phyloP scores from a whole-genome alignment of 2,113 vertebrate genomes.

The Setophaga coronata region DNA sequence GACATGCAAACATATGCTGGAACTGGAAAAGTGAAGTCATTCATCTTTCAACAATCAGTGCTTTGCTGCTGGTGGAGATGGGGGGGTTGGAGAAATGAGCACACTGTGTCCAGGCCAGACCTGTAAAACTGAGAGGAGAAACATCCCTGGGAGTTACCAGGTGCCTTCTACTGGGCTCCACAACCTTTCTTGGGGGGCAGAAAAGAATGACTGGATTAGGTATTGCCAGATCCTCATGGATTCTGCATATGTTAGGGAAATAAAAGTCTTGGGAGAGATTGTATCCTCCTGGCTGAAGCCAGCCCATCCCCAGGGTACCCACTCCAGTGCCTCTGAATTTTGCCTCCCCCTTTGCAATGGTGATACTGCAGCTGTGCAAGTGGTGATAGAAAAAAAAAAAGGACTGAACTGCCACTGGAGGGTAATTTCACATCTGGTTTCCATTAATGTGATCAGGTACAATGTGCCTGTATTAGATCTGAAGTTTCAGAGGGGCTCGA shows the following conservation, averaged over 20 bases:
- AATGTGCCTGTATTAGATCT: not conserved
- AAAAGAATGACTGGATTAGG: not conserved
- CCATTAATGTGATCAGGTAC: not conserved
- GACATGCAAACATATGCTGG: conserved; percentile 30
- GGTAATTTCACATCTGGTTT: not conserved
- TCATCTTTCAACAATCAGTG: not conserved
- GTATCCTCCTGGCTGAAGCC: not conserved
- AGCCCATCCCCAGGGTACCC: not conserved
- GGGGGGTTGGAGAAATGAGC: not conserved
- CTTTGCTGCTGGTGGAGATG: not conserved
- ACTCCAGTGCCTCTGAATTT: not conserved
- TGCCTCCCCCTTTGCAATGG: not conserved
- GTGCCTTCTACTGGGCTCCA: not conserved
- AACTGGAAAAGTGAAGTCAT: conserved; percentile 17
- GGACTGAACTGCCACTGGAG: not conserved
- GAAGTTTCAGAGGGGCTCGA: not conserved
- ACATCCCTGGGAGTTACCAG: not conserved
- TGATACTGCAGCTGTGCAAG: no score
- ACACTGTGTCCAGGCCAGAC: not conserved
- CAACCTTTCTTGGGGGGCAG: not conserved
- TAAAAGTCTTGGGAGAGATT: not conserved
- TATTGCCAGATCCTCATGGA: not conserved
- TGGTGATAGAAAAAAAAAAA: not conserved
- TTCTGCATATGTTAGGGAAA: not conserved
- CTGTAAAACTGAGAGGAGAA: not conserved